Conservation (phyloP, 1,140 invertebrate species). For the Spodoptera litura region DNA sequence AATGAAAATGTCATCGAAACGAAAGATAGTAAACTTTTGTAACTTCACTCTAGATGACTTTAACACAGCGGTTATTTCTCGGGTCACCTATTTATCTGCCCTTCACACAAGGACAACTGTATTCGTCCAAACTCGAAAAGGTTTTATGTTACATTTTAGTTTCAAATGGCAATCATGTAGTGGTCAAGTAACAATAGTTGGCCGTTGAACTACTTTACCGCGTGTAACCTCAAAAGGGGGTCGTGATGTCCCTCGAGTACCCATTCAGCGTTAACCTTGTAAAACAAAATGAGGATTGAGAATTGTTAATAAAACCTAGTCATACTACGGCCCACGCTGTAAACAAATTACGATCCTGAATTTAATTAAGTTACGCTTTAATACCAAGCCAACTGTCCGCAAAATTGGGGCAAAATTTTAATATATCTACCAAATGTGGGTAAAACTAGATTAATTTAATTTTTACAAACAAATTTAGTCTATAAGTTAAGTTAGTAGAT, state of each 20-base stretch:
- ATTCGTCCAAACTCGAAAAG: conserved; percentile 20
- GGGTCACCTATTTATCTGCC: conserved; percentile 39
- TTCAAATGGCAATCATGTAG: not conserved
- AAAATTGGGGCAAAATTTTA: too few species aligned
- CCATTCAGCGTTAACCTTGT: not conserved
- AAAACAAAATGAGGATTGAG: not conserved
- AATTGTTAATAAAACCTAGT: not conserved
- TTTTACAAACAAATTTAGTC: too few species aligned
- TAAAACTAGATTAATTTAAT: too few species aligned
- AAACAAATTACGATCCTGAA: too few species aligned
- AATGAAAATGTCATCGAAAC: conserved; percentile 33
- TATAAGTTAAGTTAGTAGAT: too few species aligned
- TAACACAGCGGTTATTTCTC: not conserved
- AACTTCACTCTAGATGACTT: not conserved
- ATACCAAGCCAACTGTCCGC: too few species aligned
- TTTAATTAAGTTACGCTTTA: too few species aligned
- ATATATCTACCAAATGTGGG: too few species aligned
- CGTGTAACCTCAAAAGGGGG: not conserved
- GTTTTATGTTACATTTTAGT: conserved; percentile 7
- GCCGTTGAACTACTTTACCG: not conserved
- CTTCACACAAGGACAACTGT: conserved; percentile 45
- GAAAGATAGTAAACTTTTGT: not conserved
- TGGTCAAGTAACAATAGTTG: not conserved
- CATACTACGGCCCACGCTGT: not conserved
- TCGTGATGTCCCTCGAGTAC: not conserved